Base-by-base conservation (phyloP, 2,113 vertebrate species). In the Aspidoscelis tigris region DNA sequence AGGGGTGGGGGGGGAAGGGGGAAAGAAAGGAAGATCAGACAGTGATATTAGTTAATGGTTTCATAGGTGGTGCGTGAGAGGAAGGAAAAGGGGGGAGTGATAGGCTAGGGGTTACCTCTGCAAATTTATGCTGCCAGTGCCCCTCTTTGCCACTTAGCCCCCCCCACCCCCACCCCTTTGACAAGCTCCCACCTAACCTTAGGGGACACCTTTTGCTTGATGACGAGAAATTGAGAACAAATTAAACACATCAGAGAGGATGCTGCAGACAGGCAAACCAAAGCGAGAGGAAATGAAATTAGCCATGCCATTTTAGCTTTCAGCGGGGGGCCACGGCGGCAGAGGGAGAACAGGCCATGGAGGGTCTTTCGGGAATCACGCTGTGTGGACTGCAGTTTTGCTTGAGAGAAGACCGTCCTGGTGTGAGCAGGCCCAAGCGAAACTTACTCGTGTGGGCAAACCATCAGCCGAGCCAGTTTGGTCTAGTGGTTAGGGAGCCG, bases 141-240 rank as follows among this genome's bases (percentile, higher is more conserved):
- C 22, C 11, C 21, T 43, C 43, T 44, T 73, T 39, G 41, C 7
- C 21, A 18, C 47, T 22, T 14, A 21, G 9, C 20, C 10, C 3
- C 33, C 53, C 2, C 21, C 33, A 0, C 5, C 70, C 41, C 2
- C n/a, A 43, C 44, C 16, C 44, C 44, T 95, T 94, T 97, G 96
- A 97, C 97, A 97, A 95, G 96, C 95, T 95, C 93, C 92, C n/a
- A 93, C 93, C 96, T 96, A 97, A 97, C 98, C 98, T 97, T 97
- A 96, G 96, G 98, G 98, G 97, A 97, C 97, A 97, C 94, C 97
- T 97, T 97, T 88, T 41, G 93, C 96, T 98, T 98, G 98, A 98
- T 99, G 98, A 99, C 97, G 98, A 97, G 96, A 97, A 98, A 99
- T 97, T 97, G 97, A 97, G 97, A 97, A 98, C 97, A 97, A 99